Evolutionary conservation across 2,888 invertebrate species (phyloP).

Genomic region (Troides aeacus): DNA sequence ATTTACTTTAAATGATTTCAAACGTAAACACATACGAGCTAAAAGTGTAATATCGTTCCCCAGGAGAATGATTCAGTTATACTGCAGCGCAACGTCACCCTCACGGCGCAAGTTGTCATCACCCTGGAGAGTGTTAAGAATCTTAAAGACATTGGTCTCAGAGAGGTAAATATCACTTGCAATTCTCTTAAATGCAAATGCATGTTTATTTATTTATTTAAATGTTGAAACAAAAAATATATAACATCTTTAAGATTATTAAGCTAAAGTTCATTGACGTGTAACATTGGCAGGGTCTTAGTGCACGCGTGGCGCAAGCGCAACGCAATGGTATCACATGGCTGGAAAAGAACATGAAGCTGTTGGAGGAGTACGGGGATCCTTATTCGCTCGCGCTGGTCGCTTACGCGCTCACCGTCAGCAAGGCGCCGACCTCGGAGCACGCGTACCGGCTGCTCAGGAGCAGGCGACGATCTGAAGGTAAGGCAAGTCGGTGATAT

Average conservation of each 20-base stretch:
- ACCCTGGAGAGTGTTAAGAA: constrained; percentile 92
- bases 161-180: constrained; percentile 51
- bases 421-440: constrained; percentile 92
- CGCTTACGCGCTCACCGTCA: constrained; percentile 91
- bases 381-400: constrained; percentile 94
- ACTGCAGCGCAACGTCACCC: constrained; percentile 88
- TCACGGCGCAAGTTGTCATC: constrained; percentile 96
- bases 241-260: too few species aligned
- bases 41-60: not conserved
- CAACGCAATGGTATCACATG: constrained; percentile 87
- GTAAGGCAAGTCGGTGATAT: constrained; percentile 44
- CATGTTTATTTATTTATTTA: too few species aligned
- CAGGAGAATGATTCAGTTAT: constrained; percentile 72
- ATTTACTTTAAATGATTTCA: too few species aligned
- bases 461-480: constrained; percentile 83
- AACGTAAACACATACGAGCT: too few species aligned
- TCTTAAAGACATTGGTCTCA: constrained; percentile 76
- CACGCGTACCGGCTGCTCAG: constrained; percentile 88
- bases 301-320: constrained; percentile 87
- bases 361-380: constrained; percentile 84
- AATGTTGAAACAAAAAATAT: too few species aligned
- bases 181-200: not conserved
- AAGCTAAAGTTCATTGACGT: too few species aligned
- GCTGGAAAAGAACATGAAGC: constrained; percentile 90
- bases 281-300: constrained; percentile 78